Evolutionary conservation across 2,113 vertebrate genomes (phyloP), one percentile per base, ranked within the genome.

Genomic region (Phycodurus eques): DNA sequence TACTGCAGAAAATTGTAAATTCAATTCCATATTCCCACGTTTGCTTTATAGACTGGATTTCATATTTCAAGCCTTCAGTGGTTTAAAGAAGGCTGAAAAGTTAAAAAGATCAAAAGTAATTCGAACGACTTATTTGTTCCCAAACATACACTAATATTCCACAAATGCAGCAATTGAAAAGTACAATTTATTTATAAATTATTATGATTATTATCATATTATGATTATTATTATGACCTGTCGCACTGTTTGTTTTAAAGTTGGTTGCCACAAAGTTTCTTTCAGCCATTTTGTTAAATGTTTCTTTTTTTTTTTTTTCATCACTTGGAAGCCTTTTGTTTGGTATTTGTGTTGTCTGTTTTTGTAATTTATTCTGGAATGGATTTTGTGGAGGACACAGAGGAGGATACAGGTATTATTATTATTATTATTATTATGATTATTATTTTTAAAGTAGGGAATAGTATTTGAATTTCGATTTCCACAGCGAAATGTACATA

Each of bases 401-500:
- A 94, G 90, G 85, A 92, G 87, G 88, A 93, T 63, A 84, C 91
- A 89, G 6, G 17, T 64, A 2, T 62, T 13, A 42, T 8, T 42
- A 8, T 39, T 5, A n/a, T 8, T 20, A 2, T 59, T 59, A 2
- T 62, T 13, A 42, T 8, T 42, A 8, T 39, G 0, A n/a, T 8
- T 20, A 2, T 61, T 2, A 89, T 80, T 89, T 89, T 75, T 27
- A 27, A 27, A 27, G 89, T 66, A 80, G 93, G 89, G 10, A 90
- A 90, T 61, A 85, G 61, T 78, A 75, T 85, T 88, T 84, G 76
- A 70, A 8, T 65, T 70, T 76, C 68, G 11, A 59, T 74, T 74
- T 93, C 93, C 94, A 94, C 91, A 87, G 88, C 86, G 95, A 93
- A 93, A 94, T 95, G 94, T 94, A 95, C 91, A 96, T 94, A 94